A percentile compares a stretch with the other conserved stretches of the same genome.
These are phyloP conservation scores for Hanleya hanleyi DNA, from an alignment of 2,888 invertebrate species.

Conservation along the genomic window DNA sequence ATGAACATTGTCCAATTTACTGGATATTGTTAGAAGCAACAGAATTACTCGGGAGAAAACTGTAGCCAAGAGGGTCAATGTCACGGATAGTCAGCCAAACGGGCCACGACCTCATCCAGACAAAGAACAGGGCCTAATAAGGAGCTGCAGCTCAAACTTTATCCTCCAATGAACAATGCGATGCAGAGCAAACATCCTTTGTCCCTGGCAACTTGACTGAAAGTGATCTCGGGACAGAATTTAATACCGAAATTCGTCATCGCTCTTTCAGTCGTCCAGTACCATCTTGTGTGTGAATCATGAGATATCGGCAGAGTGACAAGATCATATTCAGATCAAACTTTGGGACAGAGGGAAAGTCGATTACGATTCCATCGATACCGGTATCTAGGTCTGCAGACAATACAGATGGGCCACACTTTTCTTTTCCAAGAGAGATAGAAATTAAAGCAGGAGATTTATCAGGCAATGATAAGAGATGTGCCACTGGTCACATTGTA, in stretches of 20 bases:
- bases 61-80: too few species aligned
- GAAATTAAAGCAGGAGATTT: too few species aligned
- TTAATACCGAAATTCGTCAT: background rate
- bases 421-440: too few species aligned
- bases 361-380: too few species aligned
- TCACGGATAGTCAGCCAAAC: background rate
- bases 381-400: too few species aligned
- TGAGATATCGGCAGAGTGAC: background rate
- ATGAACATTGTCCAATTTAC: background rate
- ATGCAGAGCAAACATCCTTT: background rate
- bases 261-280: too few species aligned
- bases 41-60: too few species aligned
- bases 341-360: too few species aligned
- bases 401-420: too few species aligned
- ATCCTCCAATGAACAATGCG: background rate
- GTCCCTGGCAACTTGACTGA: background rate
- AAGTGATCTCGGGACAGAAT: background rate
- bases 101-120: background rate
- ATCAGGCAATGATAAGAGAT: too few species aligned
- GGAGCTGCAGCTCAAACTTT: background rate
- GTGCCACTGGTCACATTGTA: too few species aligned
- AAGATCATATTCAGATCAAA: background rate
- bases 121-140: background rate
- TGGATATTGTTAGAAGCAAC: background rate
- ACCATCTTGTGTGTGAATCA: background rate